These are phyloP conservation scores for Chaetura pelagica DNA, from an alignment of 2,113 vertebrate genomes.

Conservation along the genomic window DNA sequence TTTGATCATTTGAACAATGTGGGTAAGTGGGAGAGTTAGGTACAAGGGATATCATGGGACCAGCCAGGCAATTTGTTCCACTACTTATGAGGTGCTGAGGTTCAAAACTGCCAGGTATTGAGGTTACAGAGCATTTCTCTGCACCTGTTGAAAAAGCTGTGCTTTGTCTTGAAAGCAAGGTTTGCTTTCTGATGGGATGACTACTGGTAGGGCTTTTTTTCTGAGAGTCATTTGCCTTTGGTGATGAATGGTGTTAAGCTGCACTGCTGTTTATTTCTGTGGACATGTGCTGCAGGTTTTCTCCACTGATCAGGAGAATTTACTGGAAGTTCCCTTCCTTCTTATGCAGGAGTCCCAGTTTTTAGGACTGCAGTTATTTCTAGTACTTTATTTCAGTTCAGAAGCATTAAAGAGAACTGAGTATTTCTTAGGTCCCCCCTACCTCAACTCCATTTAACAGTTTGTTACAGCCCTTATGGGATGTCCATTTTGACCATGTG, in stretches of 20 bases:
- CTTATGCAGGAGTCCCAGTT: background rate
- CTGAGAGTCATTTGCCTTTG: background rate
- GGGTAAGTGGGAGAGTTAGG: constrained; percentile 1
- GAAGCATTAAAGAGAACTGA: background rate
- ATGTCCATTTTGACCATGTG: background rate
- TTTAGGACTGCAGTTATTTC: background rate
- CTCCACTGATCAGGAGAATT: background rate
- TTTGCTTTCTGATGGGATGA: background rate
- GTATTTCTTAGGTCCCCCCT: background rate
- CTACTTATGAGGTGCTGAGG: background rate
- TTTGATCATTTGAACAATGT: constrained; percentile 14
- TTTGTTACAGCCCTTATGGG: background rate
- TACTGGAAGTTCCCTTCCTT: background rate
- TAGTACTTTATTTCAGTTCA: background rate
- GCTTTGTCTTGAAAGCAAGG: background rate
- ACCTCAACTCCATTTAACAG: background rate
- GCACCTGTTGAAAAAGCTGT: background rate
- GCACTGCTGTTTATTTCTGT: background rate
- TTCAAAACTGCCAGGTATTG: background rate
- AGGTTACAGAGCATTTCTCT: background rate
- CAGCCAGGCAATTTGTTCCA: constrained; percentile 2
- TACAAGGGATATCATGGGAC: constrained; percentile 14
- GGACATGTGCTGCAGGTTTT: background rate
- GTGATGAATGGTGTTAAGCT: background rate
- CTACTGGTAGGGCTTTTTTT: background rate